Base-by-base conservation (phyloP, 2,888 invertebrate genomes). In the Peribatodes rhomboidaria region DNA sequence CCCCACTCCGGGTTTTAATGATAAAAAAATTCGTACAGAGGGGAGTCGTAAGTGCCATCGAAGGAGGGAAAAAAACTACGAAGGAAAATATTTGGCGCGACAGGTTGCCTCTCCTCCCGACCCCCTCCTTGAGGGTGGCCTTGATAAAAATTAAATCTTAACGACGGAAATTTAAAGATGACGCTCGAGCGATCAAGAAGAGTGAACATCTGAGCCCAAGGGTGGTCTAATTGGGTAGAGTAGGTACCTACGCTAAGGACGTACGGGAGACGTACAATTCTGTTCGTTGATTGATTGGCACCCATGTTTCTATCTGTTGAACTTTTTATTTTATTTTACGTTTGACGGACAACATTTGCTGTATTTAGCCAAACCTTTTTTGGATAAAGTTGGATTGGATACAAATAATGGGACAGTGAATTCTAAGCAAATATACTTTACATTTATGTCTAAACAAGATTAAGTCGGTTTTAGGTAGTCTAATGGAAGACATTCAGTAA, bases 141-240 rank as follows among this genome's bases (percentile, higher is more conserved):
- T 88, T 90, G 90, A 88, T 93, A 92, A 91, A 93, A 93, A 93
- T 93, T 93, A 93, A 93, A 93, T 93, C 93, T 93, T 93, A 93
- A 92, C 93, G 90, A 90, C 92, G 93, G 92, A 93, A 93, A 93
- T 93, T 93, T 93, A 92, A 92, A 93, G 93, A 93, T 90, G 93
- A 92, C 90, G 93, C 93, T 92, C 87, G 79, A 92, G 81, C 90
- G 93, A 93, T 93, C 93, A 93, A 93, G 93, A 90, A 90, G 90
- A 92, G 91, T 89, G 90, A 87, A 83, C 92, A 92, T 90, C 93
- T 93, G 92, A 92, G 92, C 82, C 90, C 84, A 71, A 82, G 89
- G 91, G 89, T 81, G 85, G 78, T 86, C 90, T 93, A 92, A 93
- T 93, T 93, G 92, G 92, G 87, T 84, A 80, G 87, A 88, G 87